Percentiles rank a stretch among this genome's conserved stretches.
These are phyloP conservation scores for Heliconius eleuchia DNA, from an alignment of 1,140 invertebrate species.

Conservation along the genomic window DNA sequence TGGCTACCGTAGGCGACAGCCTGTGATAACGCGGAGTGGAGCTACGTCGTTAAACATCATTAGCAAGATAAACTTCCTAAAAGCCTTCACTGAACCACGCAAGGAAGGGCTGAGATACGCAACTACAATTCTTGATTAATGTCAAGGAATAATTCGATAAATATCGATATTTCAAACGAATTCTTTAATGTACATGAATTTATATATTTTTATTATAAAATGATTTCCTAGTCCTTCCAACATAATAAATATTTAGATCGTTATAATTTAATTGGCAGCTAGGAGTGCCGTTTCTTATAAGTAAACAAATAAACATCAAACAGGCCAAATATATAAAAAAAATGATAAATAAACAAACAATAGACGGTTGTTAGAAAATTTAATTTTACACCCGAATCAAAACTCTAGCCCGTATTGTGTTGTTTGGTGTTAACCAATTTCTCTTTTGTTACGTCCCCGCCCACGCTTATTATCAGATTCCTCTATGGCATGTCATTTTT, in stretches of 20 bases:
- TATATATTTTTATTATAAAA: neutral
- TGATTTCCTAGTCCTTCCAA: neutral
- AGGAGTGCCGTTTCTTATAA: neutral
- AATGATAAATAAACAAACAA: slow-evolving; percentile 60
- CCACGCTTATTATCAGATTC: slow-evolving; percentile 77
- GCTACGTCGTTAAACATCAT: slow-evolving; percentile 77
- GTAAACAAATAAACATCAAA: slow-evolving; percentile 5
- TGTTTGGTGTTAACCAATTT: slow-evolving; percentile 75
- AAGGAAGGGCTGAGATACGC: slow-evolving; percentile 59
- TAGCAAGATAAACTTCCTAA: slow-evolving; percentile 77
- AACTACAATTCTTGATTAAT: slow-evolving; percentile 55
- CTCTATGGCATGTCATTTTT: slow-evolving; percentile 76
- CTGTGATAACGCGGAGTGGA: slow-evolving; percentile 64
- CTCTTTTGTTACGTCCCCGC: slow-evolving; percentile 73
- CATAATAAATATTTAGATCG: neutral
- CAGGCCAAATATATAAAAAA: slow-evolving; percentile 29
- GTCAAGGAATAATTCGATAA: slow-evolving; percentile 47
- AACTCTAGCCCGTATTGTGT: slow-evolving; percentile 68
- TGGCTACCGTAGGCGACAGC: slow-evolving; percentile 73
- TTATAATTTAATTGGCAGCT: neutral
- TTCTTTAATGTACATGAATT: neutral
- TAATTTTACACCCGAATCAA: slow-evolving; percentile 79
- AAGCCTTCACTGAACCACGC: slow-evolving; percentile 61
- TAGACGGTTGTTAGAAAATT: slow-evolving; percentile 68
- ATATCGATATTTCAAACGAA: slow-evolving; percentile 12